A percentile compares a stretch with the other conserved stretches of the same genome.
These are phyloP conservation scores for Ceriagrion tenellum DNA, from an alignment of 2,888 invertebrate genomes.

Conservation along the genomic window DNA sequence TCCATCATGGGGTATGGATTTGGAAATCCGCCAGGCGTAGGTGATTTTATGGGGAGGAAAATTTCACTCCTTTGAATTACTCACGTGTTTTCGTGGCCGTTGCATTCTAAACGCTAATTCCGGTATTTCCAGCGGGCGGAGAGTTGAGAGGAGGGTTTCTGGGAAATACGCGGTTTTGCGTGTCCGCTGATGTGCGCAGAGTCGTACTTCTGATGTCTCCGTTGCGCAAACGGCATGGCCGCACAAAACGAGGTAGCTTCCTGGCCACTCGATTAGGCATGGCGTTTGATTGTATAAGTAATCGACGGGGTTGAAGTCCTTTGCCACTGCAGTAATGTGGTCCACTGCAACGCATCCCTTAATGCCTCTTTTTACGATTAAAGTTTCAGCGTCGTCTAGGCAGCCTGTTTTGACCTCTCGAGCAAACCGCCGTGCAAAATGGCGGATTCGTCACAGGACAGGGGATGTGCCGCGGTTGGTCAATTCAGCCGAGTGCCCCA, in stretches of 20 bases:
- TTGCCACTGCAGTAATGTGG: neutral
- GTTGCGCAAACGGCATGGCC: neutral
- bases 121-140: neutral
- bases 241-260: neutral
- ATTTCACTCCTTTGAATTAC: neutral
- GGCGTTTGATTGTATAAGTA: neutral
- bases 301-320: neutral
- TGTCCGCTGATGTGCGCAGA: neutral
- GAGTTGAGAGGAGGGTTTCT: neutral
- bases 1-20: neutral
- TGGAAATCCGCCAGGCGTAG: neutral
- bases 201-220: neutral
- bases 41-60: neutral
- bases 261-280: neutral
- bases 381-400: neutral
- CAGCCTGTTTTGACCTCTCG: neutral
- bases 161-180: neutral
- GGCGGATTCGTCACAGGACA: neutral
- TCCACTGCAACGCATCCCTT: neutral
- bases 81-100: neutral
- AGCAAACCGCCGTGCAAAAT: neutral
- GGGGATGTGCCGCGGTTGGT: neutral
- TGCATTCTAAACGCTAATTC: neutral
- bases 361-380: neutral
- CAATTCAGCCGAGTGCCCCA: neutral